Conservation (phyloP, 2,113 vertebrate species). For the Anseranas semipalmata region DNA sequence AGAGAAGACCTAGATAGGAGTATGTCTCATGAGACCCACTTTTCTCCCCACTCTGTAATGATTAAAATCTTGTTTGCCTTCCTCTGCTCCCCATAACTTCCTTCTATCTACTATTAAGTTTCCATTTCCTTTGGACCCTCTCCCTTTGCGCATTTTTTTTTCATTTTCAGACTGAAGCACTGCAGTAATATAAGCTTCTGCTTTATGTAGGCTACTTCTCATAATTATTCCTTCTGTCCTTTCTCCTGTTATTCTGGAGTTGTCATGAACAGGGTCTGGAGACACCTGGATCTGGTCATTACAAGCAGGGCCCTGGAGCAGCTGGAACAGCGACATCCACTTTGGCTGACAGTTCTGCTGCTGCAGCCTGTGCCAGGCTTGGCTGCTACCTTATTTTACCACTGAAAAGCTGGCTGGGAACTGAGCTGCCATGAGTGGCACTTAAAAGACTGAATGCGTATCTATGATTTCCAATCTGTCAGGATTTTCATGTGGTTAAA, state of each 20-base stretch:
- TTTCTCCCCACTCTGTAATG: background rate
- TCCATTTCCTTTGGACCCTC: background rate
- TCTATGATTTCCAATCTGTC: background rate
- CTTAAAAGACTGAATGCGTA: background rate
- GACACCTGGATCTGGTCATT: background rate
- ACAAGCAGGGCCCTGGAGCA: background rate
- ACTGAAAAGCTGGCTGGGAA: background rate
- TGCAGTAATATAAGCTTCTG: background rate
- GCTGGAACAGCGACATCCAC: background rate
- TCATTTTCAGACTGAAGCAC: background rate
- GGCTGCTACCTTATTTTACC: background rate
- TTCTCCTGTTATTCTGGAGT: background rate
- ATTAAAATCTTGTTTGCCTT: background rate
- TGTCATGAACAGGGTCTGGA: background rate
- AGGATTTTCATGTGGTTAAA: background rate
- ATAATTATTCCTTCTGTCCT: background rate
- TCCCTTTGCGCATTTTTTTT: background rate
- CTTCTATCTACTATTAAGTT: background rate
- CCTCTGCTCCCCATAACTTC: background rate
- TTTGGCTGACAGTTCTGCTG: background rate
- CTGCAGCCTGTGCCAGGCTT: background rate
- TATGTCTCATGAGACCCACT: background rate
- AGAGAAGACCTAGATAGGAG: background rate
- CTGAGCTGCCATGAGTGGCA: background rate
- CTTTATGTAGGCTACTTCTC: background rate